Base-by-base conservation (phyloP, 2,888 invertebrate genomes). In the Phalangium opilio region DNA sequence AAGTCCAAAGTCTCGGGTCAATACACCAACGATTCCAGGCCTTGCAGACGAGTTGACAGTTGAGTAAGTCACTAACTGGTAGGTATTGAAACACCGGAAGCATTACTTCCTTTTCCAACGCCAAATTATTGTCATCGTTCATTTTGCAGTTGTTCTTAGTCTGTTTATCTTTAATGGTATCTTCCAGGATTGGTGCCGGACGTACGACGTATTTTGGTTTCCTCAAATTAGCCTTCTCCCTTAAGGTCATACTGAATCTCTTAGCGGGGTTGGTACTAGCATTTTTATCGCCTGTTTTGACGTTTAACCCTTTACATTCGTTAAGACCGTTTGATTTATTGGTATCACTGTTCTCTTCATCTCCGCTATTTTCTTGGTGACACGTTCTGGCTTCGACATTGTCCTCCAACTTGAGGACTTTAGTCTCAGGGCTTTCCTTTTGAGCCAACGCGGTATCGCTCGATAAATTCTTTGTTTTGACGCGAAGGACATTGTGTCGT, bases 11-110 rank as follows among this genome's bases (percentile, higher is more conserved):
- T 20, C 72, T 71, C 3, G 86, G 83, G 63, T 87, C 84, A 60
- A 86, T 75, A 63, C 79, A 80, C 62, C 80, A 82, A 53, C 81
- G 77, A 1, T 87, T 81, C 90, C 91, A 93, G 0, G 79, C 74
- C 64, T 83, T 83, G 69, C 90, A 91, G 19, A 91, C 90, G 52
- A 79, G 73, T 59, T 70, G 62, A 54, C 70, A 69, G 2, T 61
- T 58, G 76, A 80, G 65, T 77, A 89, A 48, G 69, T 70, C 68
- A 5, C 53, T 52, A 14, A 61, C 59, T 14, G 62, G 53, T 43
- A 73, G 59, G 48, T 60, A 64, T 17, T 59, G 56, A 56, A 72
- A 70, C 17, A 73, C 64, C 12, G 61, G 59, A 42, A 65, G 57
- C 66, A 71, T 68, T 7, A 64, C 54, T 34, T 60, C 57, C 32